Percentiles rank a stretch among this genome's conserved stretches.
Conservation (phyloP, 2,113 vertebrate species). For the Mastomys coucha region DNA sequence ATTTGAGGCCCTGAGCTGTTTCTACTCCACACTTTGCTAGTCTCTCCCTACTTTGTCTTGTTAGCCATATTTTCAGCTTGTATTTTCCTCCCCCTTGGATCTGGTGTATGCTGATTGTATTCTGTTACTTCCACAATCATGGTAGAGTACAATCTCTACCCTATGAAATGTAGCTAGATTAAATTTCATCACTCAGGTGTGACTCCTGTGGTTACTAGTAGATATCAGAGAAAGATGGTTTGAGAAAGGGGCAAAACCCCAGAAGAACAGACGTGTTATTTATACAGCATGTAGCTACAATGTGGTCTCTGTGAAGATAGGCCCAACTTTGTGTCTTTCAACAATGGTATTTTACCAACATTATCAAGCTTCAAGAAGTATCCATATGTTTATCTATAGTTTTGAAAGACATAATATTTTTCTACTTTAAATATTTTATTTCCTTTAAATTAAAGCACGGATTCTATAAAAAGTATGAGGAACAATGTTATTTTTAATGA, state of each 20-base stretch:
- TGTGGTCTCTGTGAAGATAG: background rate
- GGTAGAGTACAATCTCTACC: background rate
- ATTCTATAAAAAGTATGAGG: background rate
- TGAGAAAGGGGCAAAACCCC: background rate
- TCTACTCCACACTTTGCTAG: accelerated
- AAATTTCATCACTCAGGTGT: background rate
- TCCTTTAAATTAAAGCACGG: background rate
- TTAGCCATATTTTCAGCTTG: background rate
- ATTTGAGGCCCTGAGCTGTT: background rate
- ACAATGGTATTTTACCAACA: background rate
- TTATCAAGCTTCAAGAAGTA: background rate
- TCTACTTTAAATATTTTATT: background rate
- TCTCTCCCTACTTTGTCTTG: background rate
- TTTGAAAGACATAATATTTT: background rate
- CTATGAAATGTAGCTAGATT: background rate
- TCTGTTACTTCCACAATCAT: background rate
- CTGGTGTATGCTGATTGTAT: background rate
- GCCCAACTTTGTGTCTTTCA: background rate
- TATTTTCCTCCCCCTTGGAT: background rate
- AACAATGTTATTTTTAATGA: background rate
- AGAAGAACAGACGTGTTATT: background rate
- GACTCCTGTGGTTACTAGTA: background rate
- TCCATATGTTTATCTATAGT: background rate
- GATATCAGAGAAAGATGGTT: background rate
- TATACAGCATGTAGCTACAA: background rate